Percentiles rank a stretch among this genome's conserved stretches.
Evolutionary conservation across 2,888 invertebrate genomes (phyloP).

Genomic region (Acronicta alni): DNA sequence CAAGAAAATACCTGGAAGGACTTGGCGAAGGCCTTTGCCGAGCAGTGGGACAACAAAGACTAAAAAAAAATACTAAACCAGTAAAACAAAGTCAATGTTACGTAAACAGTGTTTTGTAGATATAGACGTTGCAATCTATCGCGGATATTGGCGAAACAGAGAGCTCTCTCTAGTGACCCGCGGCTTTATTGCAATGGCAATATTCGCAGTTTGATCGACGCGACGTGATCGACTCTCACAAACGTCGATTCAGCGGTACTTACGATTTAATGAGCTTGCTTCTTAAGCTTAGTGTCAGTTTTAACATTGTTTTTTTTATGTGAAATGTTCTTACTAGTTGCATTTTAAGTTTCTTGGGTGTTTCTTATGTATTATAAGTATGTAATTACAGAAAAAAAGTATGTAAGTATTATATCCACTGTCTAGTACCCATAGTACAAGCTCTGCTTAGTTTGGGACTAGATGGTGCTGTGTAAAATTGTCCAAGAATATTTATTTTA

Average conservation of each 20-base stretch:
- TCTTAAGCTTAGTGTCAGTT: constrained; percentile 14
- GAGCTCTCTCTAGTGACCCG: not conserved
- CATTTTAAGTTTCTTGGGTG: not conserved
- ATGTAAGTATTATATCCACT: no score
- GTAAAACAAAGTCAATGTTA: not conserved
- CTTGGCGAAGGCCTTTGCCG: no score
- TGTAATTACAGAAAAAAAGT: no score
- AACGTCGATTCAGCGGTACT: constrained; percentile 16
- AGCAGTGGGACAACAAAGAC: no score
- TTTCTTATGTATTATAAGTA: no score
- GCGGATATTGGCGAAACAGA: constrained; percentile 13
- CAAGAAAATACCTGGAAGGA: no score
- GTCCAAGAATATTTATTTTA: no score
- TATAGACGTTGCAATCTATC: not conserved
- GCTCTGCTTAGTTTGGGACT: no score
- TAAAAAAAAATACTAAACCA: not conserved
- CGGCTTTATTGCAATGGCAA: constrained; percentile 29
- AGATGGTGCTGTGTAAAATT: no score
- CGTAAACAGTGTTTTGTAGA: not conserved
- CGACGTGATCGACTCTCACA: constrained; percentile 22
- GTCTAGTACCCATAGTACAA: no score
- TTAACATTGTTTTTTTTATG: constrained; percentile 13
- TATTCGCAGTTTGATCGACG: constrained; percentile 31
- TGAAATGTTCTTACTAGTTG: constrained; percentile 21
- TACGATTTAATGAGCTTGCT: constrained; percentile 23